Evolutionary conservation across 1,140 invertebrate species (phyloP).

Genomic region (Apocrypta bakeri): DNA sequence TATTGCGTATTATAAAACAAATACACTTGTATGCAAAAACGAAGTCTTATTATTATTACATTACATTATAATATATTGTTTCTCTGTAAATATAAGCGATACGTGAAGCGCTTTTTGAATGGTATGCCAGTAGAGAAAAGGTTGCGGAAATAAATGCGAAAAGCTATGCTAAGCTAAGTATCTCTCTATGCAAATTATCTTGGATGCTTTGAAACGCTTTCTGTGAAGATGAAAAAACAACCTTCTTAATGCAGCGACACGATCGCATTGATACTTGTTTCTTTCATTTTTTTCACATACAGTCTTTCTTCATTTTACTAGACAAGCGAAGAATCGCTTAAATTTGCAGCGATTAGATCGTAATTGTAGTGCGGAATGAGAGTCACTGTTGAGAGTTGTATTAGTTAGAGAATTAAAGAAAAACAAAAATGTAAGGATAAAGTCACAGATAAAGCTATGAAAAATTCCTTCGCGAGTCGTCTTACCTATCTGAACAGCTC

Average conservation of each 20-base stretch:
- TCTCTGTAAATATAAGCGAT: conserved; percentile 48
- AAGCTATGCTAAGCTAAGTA: conserved; percentile 11
- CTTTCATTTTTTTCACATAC: conserved; percentile 26
- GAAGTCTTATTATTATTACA: conserved; percentile 44
- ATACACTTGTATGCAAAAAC: conserved; percentile 22
- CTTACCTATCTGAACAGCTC: conserved; percentile 32
- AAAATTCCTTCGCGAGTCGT: conserved; percentile 51
- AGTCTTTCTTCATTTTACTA: conserved; percentile 10
- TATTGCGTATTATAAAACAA: conserved; percentile 24
- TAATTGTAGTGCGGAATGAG: conserved; percentile 41
- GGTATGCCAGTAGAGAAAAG: conserved; percentile 21
- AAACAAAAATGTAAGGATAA: conserved; percentile 37
- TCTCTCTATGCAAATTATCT: conserved; percentile 15
- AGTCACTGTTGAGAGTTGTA: conserved; percentile 50
- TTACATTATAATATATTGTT: conserved; percentile 15
- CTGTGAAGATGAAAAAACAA: conserved; percentile 24
- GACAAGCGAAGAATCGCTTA: conserved; percentile 7
- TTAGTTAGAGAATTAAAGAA: conserved; percentile 51
- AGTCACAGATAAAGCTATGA: conserved; percentile 25
- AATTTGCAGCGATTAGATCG: conserved; percentile 33
- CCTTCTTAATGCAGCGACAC: conserved; percentile 32
- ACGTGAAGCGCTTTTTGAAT: conserved; percentile 43
- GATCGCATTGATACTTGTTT: conserved; percentile 8
- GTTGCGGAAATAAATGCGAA: conserved; percentile 13
- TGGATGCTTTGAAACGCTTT: conserved; percentile 35